Base-by-base conservation (phyloP, 2,888 invertebrate species). In the Smittia sp. region DNA sequence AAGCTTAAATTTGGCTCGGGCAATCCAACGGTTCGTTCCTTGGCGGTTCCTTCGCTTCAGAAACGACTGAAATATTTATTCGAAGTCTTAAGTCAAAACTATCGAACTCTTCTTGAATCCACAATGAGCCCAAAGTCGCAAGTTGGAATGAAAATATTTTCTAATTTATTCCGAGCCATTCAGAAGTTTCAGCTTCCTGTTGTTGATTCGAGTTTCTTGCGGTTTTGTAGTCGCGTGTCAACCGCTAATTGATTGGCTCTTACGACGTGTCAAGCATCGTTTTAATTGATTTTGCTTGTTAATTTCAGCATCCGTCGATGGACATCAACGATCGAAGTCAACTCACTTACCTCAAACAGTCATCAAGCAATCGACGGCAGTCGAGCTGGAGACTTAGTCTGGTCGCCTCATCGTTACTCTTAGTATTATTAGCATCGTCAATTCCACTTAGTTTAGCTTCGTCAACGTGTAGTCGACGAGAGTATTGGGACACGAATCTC, bases 401-500 rank as follows among this genome's bases (percentile, higher is more conserved):
- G 13, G 65, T 27, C 24, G 27, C 9, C 18, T 68, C 70, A 66
- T 68, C 22, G 65, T 9, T 70, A 20, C 24, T 39, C 7, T 15
- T 41, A 58, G 41, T 72, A 62, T 58, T 72, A 72, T 20, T 62
- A n/a, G 18, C 62, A 72, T 20, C 46, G 13, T 24, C 62, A 46
- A 27, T 41, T 27, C 38, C n/a, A 24, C 13, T 72, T 58, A 62
- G 24, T 46, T 72, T 62, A 72, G 72, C 62, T 32, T 54, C n/a
- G 15, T 22, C 38, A 46, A 80, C 81, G 74, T 82, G 85, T 79
- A 85, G 85, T 76, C 86, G 89, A 67, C 84, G 85, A 76, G 88
- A 87, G 80, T 92, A 88, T 87, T 90, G 91, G 87, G 87, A 90
- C 81, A 84, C 86, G 76, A 84, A 86, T 77, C 84, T 84, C 76